Base-by-base conservation (phyloP, 2,888 invertebrate species). In the Copidosoma aretas region DNA sequence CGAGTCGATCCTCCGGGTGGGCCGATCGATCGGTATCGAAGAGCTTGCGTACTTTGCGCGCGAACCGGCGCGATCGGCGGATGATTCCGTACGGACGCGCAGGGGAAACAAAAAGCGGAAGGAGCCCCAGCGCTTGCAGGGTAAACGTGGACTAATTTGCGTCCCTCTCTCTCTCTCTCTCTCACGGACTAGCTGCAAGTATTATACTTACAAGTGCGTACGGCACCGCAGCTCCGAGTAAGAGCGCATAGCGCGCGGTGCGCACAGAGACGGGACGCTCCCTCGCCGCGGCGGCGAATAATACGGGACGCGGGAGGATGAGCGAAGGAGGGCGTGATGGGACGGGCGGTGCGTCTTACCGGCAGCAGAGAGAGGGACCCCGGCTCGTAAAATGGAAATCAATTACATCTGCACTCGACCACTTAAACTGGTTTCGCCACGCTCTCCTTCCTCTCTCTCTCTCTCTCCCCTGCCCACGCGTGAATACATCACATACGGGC, bases 371-470 rank as follows among this genome's bases (percentile, higher is more conserved):
- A 46, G 58, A 53, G 21, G 49, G 53, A 24, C 74, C 77, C n/a
- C 32, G 32, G 32, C 81, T 83, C 83, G 80, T 83, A 83, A 83
- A 83, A 83, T 83, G 83, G 82, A 83, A 83, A 83, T 83, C 83
- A 82, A 83, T 82, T 84, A 83, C 82, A 84, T 82, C 80, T 81
- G 80, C 82, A 79, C 82, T 83, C 83, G 82, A 82, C 81, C 82
- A 82, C 82, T 82, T 83, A 82, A 83, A 83, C 83, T 83, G 83
- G 82, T 82, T 84, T 83, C 82, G 82, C 82, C 80, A 84, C 81
- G 82, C 81, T 81, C 80, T 77, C 56, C 46, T 4, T 15, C 8
- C 59, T 19, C 57, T 64, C 46, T 51, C 59, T 60, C 52, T 15
- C 19, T 24, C 51, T 56, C 52, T 64, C 60, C 60, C 58, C 53